A percentile compares a stretch with the other conserved stretches of the same genome.
phyloP scores from a whole-genome alignment of 2,113 vertebrate species.

The Silurus asotus region DNA sequence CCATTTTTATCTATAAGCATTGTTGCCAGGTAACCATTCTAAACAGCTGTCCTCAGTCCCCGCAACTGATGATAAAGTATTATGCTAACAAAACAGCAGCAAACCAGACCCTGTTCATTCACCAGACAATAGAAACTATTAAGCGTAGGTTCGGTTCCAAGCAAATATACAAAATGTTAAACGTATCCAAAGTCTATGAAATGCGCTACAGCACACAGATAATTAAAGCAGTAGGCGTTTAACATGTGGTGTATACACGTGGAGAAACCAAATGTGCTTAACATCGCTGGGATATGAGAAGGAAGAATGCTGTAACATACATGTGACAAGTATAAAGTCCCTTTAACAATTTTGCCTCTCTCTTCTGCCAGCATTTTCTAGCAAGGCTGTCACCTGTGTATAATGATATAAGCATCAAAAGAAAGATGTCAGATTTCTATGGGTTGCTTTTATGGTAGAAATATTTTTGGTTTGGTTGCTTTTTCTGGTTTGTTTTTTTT shows the following conservation, averaged over 20 bases:
- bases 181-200: background rate
- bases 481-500: background rate
- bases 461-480: background rate
- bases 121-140: background rate
- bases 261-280: background rate
- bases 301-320: too few species aligned
- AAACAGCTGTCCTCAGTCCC: constrained; percentile 16
- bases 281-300: too few species aligned
- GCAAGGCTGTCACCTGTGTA: background rate
- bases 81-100: constrained; percentile 6
- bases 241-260: background rate
- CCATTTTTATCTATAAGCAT: background rate
- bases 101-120: constrained; percentile 7
- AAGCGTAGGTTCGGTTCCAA: background rate
- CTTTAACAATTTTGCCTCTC: background rate
- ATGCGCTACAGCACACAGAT: background rate
- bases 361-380: background rate
- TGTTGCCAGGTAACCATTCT: constrained; percentile 30
- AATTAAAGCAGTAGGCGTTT: background rate
- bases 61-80: constrained; percentile 11
- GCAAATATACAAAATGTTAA: background rate
- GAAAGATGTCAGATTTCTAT: background rate
- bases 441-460: background rate
- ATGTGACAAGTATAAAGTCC: too few species aligned
- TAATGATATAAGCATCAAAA: background rate